Evolutionary conservation across 1,140 invertebrate species (phyloP), one percentile per base, ranked within the genome.

Genomic region (Polypedilum pembai): DNA sequence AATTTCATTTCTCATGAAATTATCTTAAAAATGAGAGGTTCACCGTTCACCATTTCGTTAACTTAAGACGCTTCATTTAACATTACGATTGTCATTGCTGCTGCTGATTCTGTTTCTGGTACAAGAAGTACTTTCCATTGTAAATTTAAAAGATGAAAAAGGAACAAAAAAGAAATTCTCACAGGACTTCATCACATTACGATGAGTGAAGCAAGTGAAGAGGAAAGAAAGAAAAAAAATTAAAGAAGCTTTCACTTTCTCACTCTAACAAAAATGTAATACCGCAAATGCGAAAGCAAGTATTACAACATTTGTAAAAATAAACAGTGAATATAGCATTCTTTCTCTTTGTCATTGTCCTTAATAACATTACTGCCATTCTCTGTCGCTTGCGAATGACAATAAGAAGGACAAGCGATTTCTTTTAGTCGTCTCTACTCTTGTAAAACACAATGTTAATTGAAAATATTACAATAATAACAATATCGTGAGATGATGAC

Each of bases 381-480:
- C 24, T 33, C 24, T 33, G 24, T 33, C 24, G 24, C 24, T 33
- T 33, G 24, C 24, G 5, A 33, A 33, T 33, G 24, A 33, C 24
- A 33, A 33, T 33, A 33, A 33, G 24, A 33, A 33, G 24, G 24
- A 33, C 24, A 33, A 33, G 24, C 24, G 24, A 33, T 56, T 12
- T 56, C n/a, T 15, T 56, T 56, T 8, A 17, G 10, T 56, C 45
- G n/a, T 12, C n/a, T 12, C 7, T 17, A 3, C n/a, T 56, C 10
- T 17, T 56, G n/a, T 17, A 17, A 15, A 15, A 56, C 45, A 15
- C 2, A 15, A 15, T 17, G 45, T 56, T 56, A 56, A 56, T 56
- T 56, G 45, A 56, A 56, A 56, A 56, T 56, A 56, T 56, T 12
- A 56, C n/a, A 56, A 56, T 56, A 56, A 56, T 56, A 56, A 56